Conservation (phyloP, 2,797 vertebrate species). For the Dicrostonyx torquatus region DNA sequence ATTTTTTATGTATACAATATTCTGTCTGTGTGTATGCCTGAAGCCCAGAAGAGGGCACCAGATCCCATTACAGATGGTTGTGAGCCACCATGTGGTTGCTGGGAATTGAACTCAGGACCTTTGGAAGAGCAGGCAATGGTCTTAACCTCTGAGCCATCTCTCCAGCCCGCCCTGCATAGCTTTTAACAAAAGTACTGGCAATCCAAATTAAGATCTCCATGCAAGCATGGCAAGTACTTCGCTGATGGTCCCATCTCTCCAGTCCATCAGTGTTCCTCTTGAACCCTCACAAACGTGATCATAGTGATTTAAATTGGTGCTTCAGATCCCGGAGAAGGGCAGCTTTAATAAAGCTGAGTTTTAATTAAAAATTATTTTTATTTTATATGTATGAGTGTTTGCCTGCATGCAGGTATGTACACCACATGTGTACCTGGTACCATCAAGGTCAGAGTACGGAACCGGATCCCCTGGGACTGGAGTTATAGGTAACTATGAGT, state of each 20-base stretch:
- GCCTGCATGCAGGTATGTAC: not conserved
- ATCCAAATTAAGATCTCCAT: not conserved
- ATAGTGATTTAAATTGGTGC: not conserved
- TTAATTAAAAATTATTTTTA: not conserved
- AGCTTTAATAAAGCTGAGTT: not conserved
- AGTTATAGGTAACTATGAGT: not conserved
- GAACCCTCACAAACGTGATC: not conserved
- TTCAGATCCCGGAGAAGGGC: not conserved
- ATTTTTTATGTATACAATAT: too few relatives aligned
- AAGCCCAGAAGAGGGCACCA: too few relatives aligned
- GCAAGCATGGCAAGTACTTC: not conserved
- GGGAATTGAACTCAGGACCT: too few relatives aligned
- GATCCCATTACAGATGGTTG: too few relatives aligned
- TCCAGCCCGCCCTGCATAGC: fast-evolving
- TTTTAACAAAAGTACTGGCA: not conserved
- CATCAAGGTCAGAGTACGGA: not conserved
- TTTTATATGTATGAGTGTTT: not conserved
- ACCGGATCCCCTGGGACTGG: not conserved
- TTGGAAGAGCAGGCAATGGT: too few relatives aligned
- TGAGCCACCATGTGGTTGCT: too few relatives aligned
- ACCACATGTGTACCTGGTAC: not conserved
- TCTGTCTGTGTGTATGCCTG: too few relatives aligned
- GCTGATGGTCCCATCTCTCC: not conserved
- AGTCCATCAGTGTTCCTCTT: not conserved
- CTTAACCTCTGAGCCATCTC: too few relatives aligned